Percentiles rank a stretch among this genome's conserved stretches.
phyloP scores from a whole-genome alignment of 2,888 invertebrate species.

The Timandra comae region DNA sequence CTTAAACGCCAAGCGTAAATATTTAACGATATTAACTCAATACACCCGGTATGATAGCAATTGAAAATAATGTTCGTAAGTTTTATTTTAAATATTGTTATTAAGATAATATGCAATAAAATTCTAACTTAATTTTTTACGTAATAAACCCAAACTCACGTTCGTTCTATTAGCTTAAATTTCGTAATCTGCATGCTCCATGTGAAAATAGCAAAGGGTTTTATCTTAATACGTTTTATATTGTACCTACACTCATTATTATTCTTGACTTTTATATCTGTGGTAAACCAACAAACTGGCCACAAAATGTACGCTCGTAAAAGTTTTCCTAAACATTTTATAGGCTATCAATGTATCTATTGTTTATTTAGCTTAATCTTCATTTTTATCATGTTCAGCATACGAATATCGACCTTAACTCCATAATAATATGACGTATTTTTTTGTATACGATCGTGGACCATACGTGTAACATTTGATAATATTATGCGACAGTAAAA shows the following conservation, averaged over 20 bases:
- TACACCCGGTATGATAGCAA: no score
- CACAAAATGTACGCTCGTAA: conserved; percentile 38
- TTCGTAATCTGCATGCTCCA: conserved; percentile 13
- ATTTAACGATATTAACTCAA: no score
- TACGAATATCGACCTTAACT: conserved; percentile 2
- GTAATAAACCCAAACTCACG: conserved; percentile 9
- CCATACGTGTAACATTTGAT: conserved; percentile 37
- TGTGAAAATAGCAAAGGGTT: conserved; percentile 18
- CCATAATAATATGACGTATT: conserved; percentile 12
- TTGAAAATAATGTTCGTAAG: no score
- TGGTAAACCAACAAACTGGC: conserved; percentile 26
- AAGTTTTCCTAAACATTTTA: conserved; percentile 46
- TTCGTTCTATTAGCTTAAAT: conserved; percentile 15
- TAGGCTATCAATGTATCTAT: conserved; percentile 47
- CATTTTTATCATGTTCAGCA: conserved; percentile 20
- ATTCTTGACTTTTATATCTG: conserved; percentile 23
- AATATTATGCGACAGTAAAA: conserved; percentile 44
- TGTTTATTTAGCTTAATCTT: conserved; percentile 49
- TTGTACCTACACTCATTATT: conserved; percentile 16
- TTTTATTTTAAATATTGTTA: no score
- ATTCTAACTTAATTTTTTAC: conserved; percentile 14
- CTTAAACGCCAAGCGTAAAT: no score
- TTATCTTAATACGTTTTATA: conserved; percentile 17
- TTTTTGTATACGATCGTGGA: conserved; percentile 16
- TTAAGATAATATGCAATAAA: no score